These are phyloP conservation scores for Harpegnathos saltator DNA, from an alignment of 1,140 invertebrate species.

Conservation along the genomic window DNA sequence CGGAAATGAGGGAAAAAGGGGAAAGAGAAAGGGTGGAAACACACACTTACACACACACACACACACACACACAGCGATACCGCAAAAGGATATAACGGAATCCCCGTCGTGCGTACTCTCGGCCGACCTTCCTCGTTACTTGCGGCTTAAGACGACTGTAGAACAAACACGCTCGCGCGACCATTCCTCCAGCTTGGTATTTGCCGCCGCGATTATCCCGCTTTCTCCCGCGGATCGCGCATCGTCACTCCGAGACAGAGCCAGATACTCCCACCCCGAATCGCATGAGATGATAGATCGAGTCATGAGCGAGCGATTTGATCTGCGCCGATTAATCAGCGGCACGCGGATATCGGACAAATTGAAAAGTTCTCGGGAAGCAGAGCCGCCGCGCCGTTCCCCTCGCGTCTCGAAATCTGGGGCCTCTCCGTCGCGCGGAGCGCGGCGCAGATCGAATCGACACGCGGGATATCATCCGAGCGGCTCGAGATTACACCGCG, in stretches of 20 bases:
- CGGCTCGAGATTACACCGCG: conserved; percentile 40
- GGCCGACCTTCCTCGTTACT: conserved; percentile 63
- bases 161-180: conserved; percentile 58
- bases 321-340: conserved; percentile 32
- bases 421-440: not conserved
- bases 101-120: not conserved
- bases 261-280: not conserved
- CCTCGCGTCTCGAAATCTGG: not conserved
- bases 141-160: conserved; percentile 53
- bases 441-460: conserved; percentile 4
- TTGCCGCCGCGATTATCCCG: conserved; percentile 63
- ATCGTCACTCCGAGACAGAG: not conserved
- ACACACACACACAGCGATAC: too few relatives aligned
- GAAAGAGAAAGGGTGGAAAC: conserved; percentile 19
- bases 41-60: too few relatives aligned
- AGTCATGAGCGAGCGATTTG: conserved; percentile 27
- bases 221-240: conserved; percentile 29
- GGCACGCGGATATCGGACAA: conserved; percentile 27
- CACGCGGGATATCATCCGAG: conserved; percentile 21
- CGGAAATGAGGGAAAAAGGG: conserved; percentile 11
- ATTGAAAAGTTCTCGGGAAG: conserved; percentile 57
- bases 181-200: conserved; percentile 40
- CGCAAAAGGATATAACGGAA: conserved; percentile 26
- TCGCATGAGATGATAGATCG: conserved; percentile 1
- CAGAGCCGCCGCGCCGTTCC: conserved; percentile 21